phyloP scores from a whole-genome alignment of 2,888 invertebrate genomes.

The Cantharis rustica region DNA sequence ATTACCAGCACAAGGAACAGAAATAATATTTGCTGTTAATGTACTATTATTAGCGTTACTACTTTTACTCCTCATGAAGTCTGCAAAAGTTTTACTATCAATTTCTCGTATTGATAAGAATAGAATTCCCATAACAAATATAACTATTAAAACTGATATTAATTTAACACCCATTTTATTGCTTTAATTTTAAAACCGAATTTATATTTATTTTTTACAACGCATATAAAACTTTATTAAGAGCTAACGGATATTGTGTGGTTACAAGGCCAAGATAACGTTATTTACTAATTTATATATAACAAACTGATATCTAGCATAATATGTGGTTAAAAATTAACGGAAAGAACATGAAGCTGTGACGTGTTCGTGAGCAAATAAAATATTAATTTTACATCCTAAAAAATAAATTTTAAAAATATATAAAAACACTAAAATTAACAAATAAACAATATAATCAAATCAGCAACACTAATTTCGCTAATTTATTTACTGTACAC shows the following conservation, averaged over 20 bases:
- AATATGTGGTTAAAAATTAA: not conserved
- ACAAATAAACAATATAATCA: not conserved
- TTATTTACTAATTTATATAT: not conserved
- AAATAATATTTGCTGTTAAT: constrained; percentile 13
- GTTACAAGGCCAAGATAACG: not conserved
- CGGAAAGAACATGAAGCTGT: not conserved
- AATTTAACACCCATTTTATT: constrained; percentile 6
- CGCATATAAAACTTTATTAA: not conserved
- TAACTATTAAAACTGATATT: not conserved
- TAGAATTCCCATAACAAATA: not conserved
- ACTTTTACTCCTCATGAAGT: not conserved
- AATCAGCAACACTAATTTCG: not conserved
- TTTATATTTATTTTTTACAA: not conserved
- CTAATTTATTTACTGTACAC: not conserved
- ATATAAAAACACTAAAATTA: not conserved
- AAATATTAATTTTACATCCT: not conserved
- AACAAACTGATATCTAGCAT: not conserved
- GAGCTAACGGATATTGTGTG: not conserved
- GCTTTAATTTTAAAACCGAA: not conserved
- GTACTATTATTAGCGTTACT: not conserved
- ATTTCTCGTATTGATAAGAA: not conserved
- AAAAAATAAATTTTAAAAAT: not conserved
- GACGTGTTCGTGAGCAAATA: not conserved
- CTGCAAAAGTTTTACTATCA: not conserved
- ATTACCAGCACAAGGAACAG: constrained; percentile 18